Percentiles rank a stretch among this genome's conserved stretches.
These are phyloP conservation scores for Drosophila arizonae DNA, from an alignment of 1,140 invertebrate genomes.

Conservation along the genomic window DNA sequence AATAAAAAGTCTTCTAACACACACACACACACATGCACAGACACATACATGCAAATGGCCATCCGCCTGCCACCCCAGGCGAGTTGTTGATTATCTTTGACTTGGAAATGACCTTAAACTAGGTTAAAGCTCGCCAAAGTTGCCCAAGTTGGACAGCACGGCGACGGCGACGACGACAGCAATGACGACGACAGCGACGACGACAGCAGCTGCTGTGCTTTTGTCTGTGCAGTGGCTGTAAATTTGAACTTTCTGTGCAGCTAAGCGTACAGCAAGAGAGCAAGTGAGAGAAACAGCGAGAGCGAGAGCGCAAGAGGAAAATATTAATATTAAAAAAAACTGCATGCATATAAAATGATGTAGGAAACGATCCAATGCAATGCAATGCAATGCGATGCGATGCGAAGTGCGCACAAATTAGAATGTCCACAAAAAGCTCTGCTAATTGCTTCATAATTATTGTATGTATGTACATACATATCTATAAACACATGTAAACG, in stretches of 20 bases:
- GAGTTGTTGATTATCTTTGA: constrained; percentile 72
- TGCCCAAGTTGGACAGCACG: constrained; percentile 38
- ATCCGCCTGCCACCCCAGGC: constrained; percentile 4
- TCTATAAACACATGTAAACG: not conserved
- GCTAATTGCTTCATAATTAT: constrained; percentile 17
- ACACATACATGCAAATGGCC: not conserved
- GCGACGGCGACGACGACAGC: not conserved
- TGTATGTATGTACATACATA: not conserved
- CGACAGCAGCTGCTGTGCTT: constrained; percentile 16
- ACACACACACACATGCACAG: constrained; percentile 1
- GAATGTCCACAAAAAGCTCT: constrained; percentile 34
- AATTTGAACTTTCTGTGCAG: constrained; percentile 76
- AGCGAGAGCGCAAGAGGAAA: constrained; percentile 27
- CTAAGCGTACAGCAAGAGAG: constrained; percentile 50
- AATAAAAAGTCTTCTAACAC: constrained; percentile 16
- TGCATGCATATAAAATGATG: constrained; percentile 63
- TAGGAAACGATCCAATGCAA: constrained; percentile 39
- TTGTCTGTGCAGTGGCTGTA: constrained; percentile 32
- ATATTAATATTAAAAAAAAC: constrained; percentile 46
- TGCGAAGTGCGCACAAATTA: constrained; percentile 31
- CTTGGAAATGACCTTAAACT: constrained; percentile 79
- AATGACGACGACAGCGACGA: not conserved
- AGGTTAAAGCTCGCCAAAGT: constrained; percentile 74
- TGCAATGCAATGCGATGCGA: constrained; percentile 41
- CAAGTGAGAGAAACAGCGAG: not conserved